These are phyloP conservation scores for Rhagoletis zephyria DNA, from an alignment of 1,140 invertebrate genomes.

Conservation along the genomic window DNA sequence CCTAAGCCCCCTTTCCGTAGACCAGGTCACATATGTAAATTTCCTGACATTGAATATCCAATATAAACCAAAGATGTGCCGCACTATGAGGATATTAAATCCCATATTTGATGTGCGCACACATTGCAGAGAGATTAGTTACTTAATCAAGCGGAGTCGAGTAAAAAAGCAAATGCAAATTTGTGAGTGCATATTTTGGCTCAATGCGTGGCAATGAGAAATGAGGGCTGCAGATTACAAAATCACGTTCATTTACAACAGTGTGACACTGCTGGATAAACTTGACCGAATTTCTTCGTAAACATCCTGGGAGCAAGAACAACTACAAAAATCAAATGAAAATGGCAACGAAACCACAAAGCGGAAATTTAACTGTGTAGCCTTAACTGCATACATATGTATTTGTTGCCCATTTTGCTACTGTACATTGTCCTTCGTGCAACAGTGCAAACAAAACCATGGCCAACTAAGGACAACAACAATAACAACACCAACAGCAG, in stretches of 20 bases:
- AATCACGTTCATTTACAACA: neutral
- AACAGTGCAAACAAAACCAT: conserved; percentile 29
- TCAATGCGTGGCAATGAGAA: conserved; percentile 7
- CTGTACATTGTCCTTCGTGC: conserved; percentile 14
- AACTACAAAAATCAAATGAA: neutral
- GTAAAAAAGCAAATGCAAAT: neutral
- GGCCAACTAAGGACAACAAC: conserved; percentile 17
- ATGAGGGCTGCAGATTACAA: conserved; percentile 1
- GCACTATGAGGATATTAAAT: too few relatives aligned
- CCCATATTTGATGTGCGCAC: neutral
- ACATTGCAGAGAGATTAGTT: neutral
- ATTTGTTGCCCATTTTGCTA: conserved; percentile 4
- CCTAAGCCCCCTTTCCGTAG: too few relatives aligned
- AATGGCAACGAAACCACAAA: conserved; percentile 7
- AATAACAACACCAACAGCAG: neutral
- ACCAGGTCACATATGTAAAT: too few relatives aligned
- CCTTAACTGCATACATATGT: neutral
- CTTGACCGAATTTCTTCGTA: conserved; percentile 28
- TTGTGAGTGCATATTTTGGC: neutral
- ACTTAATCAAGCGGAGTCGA: conserved; percentile 12
- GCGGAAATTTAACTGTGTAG: neutral
- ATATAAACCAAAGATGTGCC: too few relatives aligned
- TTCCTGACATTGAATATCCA: too few relatives aligned
- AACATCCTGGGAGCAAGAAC: conserved; percentile 26
- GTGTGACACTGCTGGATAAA: neutral